Conservation (phyloP, 2,113 vertebrate genomes). For the Genyomyrus donnyi region DNA sequence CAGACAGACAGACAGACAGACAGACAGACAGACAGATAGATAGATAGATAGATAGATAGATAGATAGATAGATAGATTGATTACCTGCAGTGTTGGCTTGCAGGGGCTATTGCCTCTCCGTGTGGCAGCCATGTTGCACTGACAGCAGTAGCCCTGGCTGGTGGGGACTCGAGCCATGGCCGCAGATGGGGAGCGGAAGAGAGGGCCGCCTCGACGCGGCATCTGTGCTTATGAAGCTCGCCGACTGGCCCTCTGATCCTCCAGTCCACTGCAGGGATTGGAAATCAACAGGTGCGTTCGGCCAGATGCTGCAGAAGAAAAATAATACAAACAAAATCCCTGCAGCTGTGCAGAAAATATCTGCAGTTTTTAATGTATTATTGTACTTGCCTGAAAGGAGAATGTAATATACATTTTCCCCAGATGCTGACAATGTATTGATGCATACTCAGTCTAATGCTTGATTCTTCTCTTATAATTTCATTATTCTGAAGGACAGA, state of each 20-base stretch:
- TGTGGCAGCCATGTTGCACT: neutral
- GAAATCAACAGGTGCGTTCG: neutral
- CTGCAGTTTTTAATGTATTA: neutral
- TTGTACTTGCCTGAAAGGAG: neutral
- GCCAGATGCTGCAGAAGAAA: neutral
- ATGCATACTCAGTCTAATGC: neutral
- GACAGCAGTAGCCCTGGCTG: neutral
- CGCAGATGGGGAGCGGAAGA: neutral
- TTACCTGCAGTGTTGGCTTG: too few species aligned
- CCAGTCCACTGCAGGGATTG: neutral
- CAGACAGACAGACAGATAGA: neutral
- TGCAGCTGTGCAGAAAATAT: neutral
- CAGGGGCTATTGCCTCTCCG: too few species aligned
- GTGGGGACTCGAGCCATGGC: neutral
- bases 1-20: neutral
- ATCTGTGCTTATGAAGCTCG: neutral
- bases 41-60: neutral
- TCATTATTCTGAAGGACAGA: neutral
- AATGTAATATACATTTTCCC: neutral
- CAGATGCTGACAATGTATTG: neutral
- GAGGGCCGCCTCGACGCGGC: neutral
- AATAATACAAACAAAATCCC: neutral
- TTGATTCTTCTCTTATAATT: neutral
- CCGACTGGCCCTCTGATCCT: neutral
- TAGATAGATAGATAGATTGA: neutral